phyloP scores from a whole-genome alignment of 2,113 vertebrate genomes.

The Ammodytes marinus region DNA sequence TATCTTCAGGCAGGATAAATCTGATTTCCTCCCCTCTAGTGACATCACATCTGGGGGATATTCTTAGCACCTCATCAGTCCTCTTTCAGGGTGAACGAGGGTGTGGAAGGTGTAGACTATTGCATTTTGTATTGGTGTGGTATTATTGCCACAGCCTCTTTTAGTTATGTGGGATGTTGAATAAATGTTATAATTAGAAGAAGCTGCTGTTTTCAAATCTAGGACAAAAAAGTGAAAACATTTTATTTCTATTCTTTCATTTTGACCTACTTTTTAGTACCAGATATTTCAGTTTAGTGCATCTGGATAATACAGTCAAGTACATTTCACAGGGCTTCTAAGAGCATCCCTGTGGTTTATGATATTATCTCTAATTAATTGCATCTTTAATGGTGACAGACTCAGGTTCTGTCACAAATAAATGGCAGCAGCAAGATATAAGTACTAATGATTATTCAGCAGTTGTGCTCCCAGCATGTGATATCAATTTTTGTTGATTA shows the following conservation, averaged over 20 bases:
- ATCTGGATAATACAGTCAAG: neutral
- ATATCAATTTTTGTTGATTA: conserved; percentile 21
- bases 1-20: conserved; percentile 67
- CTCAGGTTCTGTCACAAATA: neutral
- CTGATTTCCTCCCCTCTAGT: conserved; percentile 61
- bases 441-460: neutral
- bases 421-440: neutral
- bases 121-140: neutral
- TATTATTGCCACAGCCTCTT: neutral
- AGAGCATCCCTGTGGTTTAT: conserved; percentile 1
- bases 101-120: conserved; percentile 46
- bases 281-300: neutral
- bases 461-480: conserved; percentile 19
- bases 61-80: conserved; percentile 76
- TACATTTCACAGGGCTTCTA: conserved; percentile 1
- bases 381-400: conserved; percentile 2
- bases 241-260: neutral
- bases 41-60: conserved; percentile 74
- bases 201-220: conserved; percentile 29
- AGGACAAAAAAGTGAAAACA: neutral
- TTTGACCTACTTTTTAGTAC: conserved; percentile 28
- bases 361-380: conserved; percentile 15
- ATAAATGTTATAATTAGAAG: conserved; percentile 16
- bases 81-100: conserved; percentile 42
- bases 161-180: neutral